These are phyloP conservation scores for Rhinogobius similis DNA, from an alignment of 2,113 vertebrate species.

Conservation along the genomic window DNA sequence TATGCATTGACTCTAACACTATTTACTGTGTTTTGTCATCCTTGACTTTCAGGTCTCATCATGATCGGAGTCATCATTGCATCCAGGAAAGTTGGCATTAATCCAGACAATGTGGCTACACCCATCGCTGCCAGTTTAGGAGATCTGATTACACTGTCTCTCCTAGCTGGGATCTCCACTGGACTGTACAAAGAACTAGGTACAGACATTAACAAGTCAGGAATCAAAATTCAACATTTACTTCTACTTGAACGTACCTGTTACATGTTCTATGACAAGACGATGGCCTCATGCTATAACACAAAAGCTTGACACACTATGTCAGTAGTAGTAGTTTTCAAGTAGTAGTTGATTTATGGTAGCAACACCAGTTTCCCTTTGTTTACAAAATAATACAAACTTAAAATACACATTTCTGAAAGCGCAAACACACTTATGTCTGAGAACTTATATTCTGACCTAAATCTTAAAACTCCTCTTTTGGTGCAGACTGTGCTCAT, in stretches of 20 bases:
- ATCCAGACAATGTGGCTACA: slow-evolving; percentile 96
- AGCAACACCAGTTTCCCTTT: background rate
- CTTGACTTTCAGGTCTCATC: slow-evolving; percentile 83
- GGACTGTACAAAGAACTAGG: slow-evolving; percentile 92
- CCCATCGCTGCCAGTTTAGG: slow-evolving; percentile 97
- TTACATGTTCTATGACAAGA: too few species aligned
- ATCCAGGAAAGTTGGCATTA: slow-evolving; percentile 94
- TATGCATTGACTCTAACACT: background rate
- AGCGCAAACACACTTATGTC: slow-evolving; percentile 21
- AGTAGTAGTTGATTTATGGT: background rate
- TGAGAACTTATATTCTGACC: background rate
- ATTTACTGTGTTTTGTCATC: background rate
- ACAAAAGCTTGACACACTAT: too few species aligned
- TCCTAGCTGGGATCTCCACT: slow-evolving; percentile 95
- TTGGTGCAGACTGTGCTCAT: background rate
- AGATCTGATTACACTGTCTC: slow-evolving; percentile 94
- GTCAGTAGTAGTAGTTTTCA: too few species aligned
- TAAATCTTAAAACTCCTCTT: slow-evolving; percentile 3
- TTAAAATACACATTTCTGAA: too few species aligned
- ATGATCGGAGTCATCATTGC: slow-evolving; percentile 98
- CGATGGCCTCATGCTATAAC: background rate
- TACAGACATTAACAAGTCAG: slow-evolving; percentile 46
- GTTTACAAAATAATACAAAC: background rate
- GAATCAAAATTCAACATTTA: background rate
- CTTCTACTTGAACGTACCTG: too few species aligned